These are phyloP conservation scores for Limnephilus auricula DNA, from an alignment of 2,888 invertebrate genomes.

Conservation along the genomic window DNA sequence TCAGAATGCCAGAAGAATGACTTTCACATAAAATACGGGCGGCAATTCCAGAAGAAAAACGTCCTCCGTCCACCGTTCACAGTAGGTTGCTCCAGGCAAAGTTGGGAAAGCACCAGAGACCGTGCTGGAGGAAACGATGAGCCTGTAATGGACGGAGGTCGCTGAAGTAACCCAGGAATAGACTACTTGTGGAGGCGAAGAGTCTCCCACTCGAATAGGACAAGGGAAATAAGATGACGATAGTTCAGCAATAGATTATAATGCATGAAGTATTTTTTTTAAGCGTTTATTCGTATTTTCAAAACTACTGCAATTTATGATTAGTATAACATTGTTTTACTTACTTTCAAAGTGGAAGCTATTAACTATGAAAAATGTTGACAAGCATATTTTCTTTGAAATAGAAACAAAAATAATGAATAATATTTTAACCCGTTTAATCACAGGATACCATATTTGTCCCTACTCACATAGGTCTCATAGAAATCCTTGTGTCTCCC, in stretches of 20 bases:
- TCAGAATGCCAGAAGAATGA: not conserved
- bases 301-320: not conserved
- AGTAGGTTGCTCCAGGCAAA: no score
- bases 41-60: not conserved
- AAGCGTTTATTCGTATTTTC: not conserved
- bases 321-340: no score
- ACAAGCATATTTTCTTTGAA: no score
- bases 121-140: not conserved
- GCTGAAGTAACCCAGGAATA: no score
- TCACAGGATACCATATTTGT: no score
- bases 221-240: not conserved
- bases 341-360: not conserved
- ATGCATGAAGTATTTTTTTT: not conserved
- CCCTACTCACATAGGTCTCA: no score
- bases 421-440: no score
- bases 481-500: no score
- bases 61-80: no score
- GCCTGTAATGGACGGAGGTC: not conserved
- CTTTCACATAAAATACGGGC: not conserved
- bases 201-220: not conserved
- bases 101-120: no score
- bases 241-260: not conserved
- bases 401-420: no score
- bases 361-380: no score
- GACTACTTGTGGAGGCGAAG: not conserved